Conservation (phyloP, 2,888 invertebrate species). For the Aleiodes alternator region DNA sequence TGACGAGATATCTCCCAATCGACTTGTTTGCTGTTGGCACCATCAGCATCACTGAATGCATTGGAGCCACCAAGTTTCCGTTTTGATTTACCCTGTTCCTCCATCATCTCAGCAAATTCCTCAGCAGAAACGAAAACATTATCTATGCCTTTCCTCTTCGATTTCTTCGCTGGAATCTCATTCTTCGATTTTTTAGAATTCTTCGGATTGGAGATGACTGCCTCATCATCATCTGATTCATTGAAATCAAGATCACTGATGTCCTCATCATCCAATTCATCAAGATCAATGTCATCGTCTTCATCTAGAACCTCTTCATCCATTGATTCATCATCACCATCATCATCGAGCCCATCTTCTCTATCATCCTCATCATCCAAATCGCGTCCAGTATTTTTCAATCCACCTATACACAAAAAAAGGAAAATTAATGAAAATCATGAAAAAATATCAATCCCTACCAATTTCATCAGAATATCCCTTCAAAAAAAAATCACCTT, state of each 20-base stretch:
- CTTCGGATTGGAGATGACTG: conserved; percentile 57
- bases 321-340: conserved; percentile 53
- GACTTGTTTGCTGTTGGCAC: conserved; percentile 86
- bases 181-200: conserved; percentile 50
- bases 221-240: conserved; percentile 65
- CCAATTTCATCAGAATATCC: conserved; percentile 32
- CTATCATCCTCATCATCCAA: conserved; percentile 57
- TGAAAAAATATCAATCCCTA: conserved; percentile 23
- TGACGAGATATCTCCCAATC: conserved; percentile 87
- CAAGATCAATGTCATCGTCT: conserved; percentile 71
- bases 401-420: conserved; percentile 32
- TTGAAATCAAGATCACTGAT: conserved; percentile 74
- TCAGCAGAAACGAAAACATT: conserved; percentile 89
- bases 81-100: conserved; percentile 84
- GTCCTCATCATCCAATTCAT: conserved; percentile 73
- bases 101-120: conserved; percentile 91
- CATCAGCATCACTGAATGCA: conserved; percentile 85
- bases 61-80: conserved; percentile 81
- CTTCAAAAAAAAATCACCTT: conserved; percentile 33
- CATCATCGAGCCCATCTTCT: conserved; percentile 54
- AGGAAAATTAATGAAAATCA: too few relatives aligned
- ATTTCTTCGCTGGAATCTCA: conserved; percentile 16
- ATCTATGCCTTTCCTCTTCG: conserved; percentile 54
- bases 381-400: conserved; percentile 57
- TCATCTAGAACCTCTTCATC: conserved; percentile 75